Conservation (phyloP, 2,797 vertebrate species). For the Hozukius guyotensis region DNA sequence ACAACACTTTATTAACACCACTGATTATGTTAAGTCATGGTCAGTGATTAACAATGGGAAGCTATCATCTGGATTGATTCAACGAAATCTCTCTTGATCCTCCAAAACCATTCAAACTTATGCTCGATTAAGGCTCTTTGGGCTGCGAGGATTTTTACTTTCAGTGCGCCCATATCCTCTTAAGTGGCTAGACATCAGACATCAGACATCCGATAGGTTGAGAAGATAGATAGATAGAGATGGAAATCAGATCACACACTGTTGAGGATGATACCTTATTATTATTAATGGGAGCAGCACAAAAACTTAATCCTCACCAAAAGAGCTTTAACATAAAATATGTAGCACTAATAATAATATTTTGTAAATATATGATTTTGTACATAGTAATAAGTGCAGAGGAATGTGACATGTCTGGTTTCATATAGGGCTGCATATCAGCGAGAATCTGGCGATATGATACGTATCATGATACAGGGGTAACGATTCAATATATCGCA, state of each 20-base stretch:
- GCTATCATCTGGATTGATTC: constrained; percentile 84
- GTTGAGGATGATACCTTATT: constrained; percentile 46
- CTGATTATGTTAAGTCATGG: constrained; percentile 77
- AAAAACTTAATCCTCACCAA: constrained; percentile 76
- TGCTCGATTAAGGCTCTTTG: constrained; percentile 79
- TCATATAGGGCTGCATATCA: neutral
- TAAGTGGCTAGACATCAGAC: constrained; percentile 75
- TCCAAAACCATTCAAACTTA: constrained; percentile 78
- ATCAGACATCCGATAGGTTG: constrained; percentile 63
- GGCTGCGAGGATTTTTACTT: constrained; percentile 68
- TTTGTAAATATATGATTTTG: constrained; percentile 30
- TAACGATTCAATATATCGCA: no score
- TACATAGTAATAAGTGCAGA: constrained; percentile 8
- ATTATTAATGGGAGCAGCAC: constrained; percentile 65
- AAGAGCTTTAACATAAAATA: constrained; percentile 70
- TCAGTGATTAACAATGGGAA: constrained; percentile 83
- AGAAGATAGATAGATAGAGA: constrained; percentile 43
- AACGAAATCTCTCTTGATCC: constrained; percentile 82
- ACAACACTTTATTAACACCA: constrained; percentile 77
- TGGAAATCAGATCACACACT: constrained; percentile 68
- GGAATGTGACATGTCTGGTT: constrained; percentile 15
- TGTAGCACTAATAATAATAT: constrained; percentile 56
- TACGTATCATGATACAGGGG: no score
- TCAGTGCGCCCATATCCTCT: constrained; percentile 78
- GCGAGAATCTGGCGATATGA: no score